A percentile compares a stretch with the other conserved stretches of the same genome.
These are phyloP conservation scores for Ophioninae sp. DNA, from an alignment of 2,888 invertebrate species.

Conservation along the genomic window DNA sequence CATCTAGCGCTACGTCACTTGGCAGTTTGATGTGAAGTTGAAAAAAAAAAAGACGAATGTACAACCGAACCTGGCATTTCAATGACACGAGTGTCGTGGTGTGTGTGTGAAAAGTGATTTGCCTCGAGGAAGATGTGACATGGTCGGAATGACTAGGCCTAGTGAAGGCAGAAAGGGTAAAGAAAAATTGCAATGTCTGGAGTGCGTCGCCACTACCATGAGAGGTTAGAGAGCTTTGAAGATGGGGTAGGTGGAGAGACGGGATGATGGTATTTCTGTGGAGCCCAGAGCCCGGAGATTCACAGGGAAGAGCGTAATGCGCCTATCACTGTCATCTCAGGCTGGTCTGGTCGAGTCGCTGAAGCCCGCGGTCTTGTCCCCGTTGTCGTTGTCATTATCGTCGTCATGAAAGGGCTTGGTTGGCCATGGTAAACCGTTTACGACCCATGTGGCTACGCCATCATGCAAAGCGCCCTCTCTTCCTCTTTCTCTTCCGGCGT, in stretches of 20 bases:
- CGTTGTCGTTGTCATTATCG: conserved; percentile 26
- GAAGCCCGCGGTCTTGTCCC: conserved; percentile 45
- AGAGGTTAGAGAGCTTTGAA: background rate
- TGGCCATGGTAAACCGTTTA: conserved; percentile 33
- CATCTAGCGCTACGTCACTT: background rate
- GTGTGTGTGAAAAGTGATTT: background rate
- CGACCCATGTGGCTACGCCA: conserved; percentile 29
- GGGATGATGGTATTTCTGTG: conserved; percentile 14
- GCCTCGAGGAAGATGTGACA: conserved; percentile 15
- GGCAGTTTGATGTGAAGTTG: background rate
- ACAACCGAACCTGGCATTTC: background rate
- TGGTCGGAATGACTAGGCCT: background rate
- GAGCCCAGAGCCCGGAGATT: conserved; percentile 4
- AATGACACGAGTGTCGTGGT: background rate
- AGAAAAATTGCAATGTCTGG: conserved; percentile 36
- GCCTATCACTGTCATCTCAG: conserved; percentile 53
- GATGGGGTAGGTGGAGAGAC: background rate
- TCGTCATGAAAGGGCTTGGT: conserved; percentile 32
- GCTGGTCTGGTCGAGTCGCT: conserved; percentile 42
- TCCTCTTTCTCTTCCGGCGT: background rate
- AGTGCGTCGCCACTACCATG: background rate
- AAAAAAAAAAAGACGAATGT: background rate
- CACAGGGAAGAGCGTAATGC: conserved; percentile 25
- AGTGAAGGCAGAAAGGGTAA: conserved; percentile 7
- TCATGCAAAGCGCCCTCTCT: conserved; percentile 8